Percentiles rank a stretch among this genome's conserved stretches.
phyloP scores from a whole-genome alignment of 2,888 invertebrate species.

The Ferdinandea cuprea region DNA sequence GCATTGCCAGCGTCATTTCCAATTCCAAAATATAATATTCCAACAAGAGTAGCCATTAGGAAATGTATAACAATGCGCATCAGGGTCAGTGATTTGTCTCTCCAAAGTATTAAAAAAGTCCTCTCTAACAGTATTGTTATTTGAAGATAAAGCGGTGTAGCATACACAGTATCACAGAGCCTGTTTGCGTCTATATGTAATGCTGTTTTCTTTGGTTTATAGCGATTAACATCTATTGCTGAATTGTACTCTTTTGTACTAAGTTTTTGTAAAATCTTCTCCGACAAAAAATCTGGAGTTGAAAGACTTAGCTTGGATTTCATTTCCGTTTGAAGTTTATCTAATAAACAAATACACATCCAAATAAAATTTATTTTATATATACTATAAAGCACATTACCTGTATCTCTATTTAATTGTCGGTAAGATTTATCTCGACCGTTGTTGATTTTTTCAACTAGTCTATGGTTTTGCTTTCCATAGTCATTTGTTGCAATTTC shows the following conservation, averaged over 20 bases:
- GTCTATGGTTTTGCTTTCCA: constrained; percentile 85
- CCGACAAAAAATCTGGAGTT: constrained; percentile 23
- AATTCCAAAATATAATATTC: constrained; percentile 91
- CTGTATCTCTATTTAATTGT: constrained; percentile 79
- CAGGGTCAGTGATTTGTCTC: constrained; percentile 89
- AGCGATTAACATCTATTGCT: constrained; percentile 69
- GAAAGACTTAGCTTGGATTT: constrained; percentile 13
- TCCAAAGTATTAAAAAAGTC: constrained; percentile 86
- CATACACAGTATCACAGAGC: constrained; percentile 83
- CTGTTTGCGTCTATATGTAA: constrained; percentile 78
- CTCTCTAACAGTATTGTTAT: constrained; percentile 86
- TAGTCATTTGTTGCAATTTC: constrained; percentile 92
- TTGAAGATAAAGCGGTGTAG: constrained; percentile 86
- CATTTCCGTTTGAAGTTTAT: constrained; percentile 15
- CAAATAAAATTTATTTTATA: neutral
- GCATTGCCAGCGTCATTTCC: constrained; percentile 93
- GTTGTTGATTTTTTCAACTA: constrained; percentile 86
- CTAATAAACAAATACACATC: constrained; percentile 6
- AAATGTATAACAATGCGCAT: constrained; percentile 91
- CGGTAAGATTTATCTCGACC: constrained; percentile 86
- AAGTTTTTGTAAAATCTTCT: constrained; percentile 60
- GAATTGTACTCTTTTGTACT: constrained; percentile 60
- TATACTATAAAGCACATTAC: constrained; percentile 77
- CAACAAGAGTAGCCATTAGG: constrained; percentile 91
- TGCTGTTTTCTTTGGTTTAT: constrained; percentile 77